phyloP scores from a whole-genome alignment of 2,797 vertebrate genomes.

The Ceyx erithaca region DNA sequence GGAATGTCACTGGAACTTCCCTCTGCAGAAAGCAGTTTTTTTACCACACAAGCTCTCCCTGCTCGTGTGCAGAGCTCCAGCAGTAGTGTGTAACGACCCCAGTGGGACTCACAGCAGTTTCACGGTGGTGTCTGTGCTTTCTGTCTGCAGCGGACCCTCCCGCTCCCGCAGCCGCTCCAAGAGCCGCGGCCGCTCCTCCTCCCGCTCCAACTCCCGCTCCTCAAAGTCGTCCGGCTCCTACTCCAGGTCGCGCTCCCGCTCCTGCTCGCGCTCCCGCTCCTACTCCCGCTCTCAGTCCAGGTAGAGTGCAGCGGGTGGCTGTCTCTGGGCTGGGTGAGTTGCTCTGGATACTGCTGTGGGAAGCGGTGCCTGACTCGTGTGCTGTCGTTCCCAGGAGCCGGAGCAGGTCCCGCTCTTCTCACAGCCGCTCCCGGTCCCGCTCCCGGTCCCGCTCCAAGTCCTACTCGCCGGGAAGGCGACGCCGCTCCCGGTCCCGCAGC shows the following conservation, averaged over 20 bases:
- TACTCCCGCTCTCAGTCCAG: constrained; percentile 92
- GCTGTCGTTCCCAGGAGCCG: constrained; percentile 79
- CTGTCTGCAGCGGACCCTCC: constrained; percentile 68
- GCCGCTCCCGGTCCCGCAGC: constrained; percentile 86
- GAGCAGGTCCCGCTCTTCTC: constrained; percentile 88
- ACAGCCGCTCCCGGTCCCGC: constrained; percentile 85
- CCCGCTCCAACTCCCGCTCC: constrained; percentile 91
- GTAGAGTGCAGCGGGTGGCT: constrained; percentile 56
- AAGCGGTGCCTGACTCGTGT: fast-evolving
- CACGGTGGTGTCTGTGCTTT: background rate
- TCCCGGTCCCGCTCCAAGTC: constrained; percentile 90
- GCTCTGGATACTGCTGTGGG: fast-evolving
- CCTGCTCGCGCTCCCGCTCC: constrained; percentile 83
- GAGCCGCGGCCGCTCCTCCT: constrained; percentile 91
- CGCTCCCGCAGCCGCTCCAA: constrained; percentile 90
- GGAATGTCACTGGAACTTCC: background rate
- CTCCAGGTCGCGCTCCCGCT: constrained; percentile 87
- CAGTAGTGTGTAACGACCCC: no score
- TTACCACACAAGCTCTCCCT: background rate
- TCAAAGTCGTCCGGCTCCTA: constrained; percentile 94
- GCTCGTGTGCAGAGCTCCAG: background rate
- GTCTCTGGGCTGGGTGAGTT: fast-evolving
- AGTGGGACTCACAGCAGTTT: background rate
- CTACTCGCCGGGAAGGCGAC: constrained; percentile 86
- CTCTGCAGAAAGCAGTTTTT: background rate